These are phyloP conservation scores for Lepidurus couesii DNA, from an alignment of 1,140 invertebrate genomes.

Conservation along the genomic window DNA sequence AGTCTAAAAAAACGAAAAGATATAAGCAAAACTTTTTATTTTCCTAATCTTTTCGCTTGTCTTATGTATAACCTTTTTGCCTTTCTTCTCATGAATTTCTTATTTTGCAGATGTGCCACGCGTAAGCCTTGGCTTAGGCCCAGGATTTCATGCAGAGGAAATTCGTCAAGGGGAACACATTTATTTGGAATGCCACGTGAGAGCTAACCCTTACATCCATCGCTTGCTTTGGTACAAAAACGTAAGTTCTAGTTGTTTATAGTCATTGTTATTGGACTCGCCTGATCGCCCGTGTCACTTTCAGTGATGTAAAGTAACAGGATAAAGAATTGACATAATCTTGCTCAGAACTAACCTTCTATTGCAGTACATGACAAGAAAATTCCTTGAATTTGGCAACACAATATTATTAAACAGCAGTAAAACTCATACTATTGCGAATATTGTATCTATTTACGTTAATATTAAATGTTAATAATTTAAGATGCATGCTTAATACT, in stretches of 20 bases:
- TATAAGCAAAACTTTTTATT: too few relatives aligned
- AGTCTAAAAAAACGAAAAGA: too few relatives aligned
- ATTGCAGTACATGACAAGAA: not conserved
- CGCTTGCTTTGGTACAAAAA: slow-evolving; percentile 47
- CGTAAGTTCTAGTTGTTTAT: slow-evolving; percentile 39
- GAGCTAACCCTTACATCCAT: slow-evolving; percentile 46
- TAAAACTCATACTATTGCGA: too few relatives aligned
- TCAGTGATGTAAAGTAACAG: too few relatives aligned
- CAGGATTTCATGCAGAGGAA: slow-evolving; percentile 45
- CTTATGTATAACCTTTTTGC: not conserved
- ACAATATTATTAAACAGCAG: too few relatives aligned
- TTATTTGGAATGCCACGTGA: slow-evolving; percentile 50
- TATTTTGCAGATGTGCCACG: slow-evolving; percentile 47
- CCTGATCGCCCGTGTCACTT: not conserved
- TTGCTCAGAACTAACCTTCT: not conserved
- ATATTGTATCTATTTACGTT: too few relatives aligned
- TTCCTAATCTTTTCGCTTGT: not conserved
- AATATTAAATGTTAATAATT: too few relatives aligned
- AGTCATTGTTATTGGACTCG: not conserved
- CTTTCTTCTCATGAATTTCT: not conserved
- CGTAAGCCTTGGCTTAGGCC: slow-evolving; percentile 46
- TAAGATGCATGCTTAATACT: too few relatives aligned
- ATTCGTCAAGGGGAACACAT: slow-evolving; percentile 51
- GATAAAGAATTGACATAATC: not conserved
- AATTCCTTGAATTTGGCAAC: not conserved